Conservation (phyloP, 1,140 invertebrate species). For the Delia radicum region DNA sequence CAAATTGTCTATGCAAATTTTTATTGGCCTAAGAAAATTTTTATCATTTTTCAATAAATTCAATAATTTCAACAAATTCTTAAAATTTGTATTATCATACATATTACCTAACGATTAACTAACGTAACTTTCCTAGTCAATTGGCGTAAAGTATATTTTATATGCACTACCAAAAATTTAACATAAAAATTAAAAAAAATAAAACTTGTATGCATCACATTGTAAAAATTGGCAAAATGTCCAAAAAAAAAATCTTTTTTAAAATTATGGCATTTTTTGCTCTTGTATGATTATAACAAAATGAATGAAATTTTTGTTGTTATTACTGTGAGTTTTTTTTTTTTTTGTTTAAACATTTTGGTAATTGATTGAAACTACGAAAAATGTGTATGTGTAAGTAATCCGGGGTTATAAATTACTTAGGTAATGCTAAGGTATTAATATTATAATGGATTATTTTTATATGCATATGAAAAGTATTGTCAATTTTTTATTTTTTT, state of each 20-base stretch:
- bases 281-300: neutral
- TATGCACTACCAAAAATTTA: neutral
- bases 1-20: too few species aligned
- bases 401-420: slow-evolving; percentile 13
- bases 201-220: slow-evolving; percentile 9
- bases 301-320: neutral
- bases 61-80: too few species aligned
- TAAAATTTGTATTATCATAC: too few species aligned
- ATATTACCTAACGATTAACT: too few species aligned
- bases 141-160: neutral
- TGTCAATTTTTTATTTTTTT: neutral
- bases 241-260: slow-evolving; percentile 13
- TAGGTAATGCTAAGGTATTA: slow-evolving; percentile 12
- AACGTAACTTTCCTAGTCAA: too few species aligned
- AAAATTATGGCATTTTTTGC: slow-evolving; percentile 18
- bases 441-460: slow-evolving; percentile 10
- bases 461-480: neutral
- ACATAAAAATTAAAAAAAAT: neutral
- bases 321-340: neutral
- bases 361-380: slow-evolving; percentile 21
- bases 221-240: slow-evolving; percentile 24
- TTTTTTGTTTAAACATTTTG: slow-evolving; percentile 5
- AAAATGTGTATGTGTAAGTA: neutral
- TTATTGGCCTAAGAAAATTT: too few species aligned
- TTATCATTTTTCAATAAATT: too few species aligned